Evolutionary conservation across 2,113 vertebrate genomes (phyloP).

Genomic region (Hippolais icterina): DNA sequence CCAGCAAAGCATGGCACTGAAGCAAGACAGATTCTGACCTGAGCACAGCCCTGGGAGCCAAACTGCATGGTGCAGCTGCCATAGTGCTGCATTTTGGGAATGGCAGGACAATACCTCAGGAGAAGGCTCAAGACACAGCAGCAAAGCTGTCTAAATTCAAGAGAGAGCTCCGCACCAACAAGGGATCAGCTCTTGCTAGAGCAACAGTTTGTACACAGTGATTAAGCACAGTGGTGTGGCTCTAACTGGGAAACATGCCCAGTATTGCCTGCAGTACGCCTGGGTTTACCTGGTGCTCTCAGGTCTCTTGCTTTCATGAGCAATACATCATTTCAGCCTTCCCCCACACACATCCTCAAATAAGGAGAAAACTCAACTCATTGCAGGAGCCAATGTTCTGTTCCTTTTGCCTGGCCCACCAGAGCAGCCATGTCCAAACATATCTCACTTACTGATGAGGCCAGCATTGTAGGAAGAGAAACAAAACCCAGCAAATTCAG

Average conservation of each 20-base stretch:
- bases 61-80: background rate
- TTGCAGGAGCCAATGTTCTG: background rate
- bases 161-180: background rate
- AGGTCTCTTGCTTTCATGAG: background rate
- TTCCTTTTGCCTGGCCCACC: background rate
- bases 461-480: background rate
- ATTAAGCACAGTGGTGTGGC: background rate
- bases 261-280: background rate
- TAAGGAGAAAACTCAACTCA: background rate
- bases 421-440: background rate
- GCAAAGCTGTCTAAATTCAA: background rate
- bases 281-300: background rate
- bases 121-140: background rate
- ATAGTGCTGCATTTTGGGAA: accelerated
- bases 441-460: background rate
- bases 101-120: background rate
- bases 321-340: background rate
- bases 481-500: background rate
- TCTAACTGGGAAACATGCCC: background rate
- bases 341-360: background rate
- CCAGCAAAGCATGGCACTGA: background rate
- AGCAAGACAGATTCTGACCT: accelerated
- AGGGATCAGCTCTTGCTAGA: background rate
- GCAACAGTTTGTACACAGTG: background rate
- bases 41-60: background rate